Evolutionary conservation across 2,113 vertebrate genomes (phyloP).

Genomic region (Sinosuthora webbiana): DNA sequence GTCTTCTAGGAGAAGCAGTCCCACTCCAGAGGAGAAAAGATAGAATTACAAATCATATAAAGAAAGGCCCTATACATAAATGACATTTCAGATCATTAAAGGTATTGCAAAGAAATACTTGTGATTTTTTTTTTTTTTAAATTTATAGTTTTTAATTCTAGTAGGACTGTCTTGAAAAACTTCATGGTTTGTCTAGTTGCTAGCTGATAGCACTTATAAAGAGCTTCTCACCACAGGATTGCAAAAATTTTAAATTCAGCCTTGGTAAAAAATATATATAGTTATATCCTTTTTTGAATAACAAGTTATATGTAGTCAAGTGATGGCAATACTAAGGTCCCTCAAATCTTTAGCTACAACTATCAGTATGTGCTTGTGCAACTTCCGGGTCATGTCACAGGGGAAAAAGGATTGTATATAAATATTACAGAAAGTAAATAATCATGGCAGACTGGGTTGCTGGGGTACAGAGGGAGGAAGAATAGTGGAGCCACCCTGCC

Average conservation of each 20-base stretch:
- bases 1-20: background rate
- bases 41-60: background rate
- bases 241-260: background rate
- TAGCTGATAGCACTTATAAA: background rate
- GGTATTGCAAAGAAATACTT: background rate
- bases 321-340: background rate
- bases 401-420: background rate
- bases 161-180: background rate
- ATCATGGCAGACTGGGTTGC: background rate
- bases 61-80: accelerated
- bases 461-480: background rate
- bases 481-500: background rate
- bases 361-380: background rate
- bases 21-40: background rate
- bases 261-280: background rate
- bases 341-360: background rate
- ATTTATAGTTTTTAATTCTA: background rate
- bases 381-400: background rate
- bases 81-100: background rate
- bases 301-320: background rate
- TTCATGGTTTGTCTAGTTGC: background rate
- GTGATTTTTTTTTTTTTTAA: background rate
- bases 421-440: background rate
- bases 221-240: background rate
- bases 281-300: background rate